Conservation (phyloP, 2,113 vertebrate genomes). For the Syngnathus typhle region DNA sequence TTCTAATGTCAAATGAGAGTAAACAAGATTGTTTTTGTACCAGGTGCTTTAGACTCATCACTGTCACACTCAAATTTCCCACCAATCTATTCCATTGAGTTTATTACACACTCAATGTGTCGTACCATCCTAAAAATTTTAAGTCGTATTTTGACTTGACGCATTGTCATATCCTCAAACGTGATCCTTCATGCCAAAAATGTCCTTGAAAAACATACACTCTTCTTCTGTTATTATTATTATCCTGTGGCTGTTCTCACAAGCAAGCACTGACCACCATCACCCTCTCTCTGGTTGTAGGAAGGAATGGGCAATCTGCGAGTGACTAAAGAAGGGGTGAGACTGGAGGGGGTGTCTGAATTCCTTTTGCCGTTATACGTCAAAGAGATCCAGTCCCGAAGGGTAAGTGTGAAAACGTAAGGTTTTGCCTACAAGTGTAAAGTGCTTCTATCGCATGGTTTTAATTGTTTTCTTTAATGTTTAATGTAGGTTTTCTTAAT, state of each 20-base stretch:
- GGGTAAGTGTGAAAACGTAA: slow-evolving; percentile 73
- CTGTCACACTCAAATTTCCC: too few species aligned
- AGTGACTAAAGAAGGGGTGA: slow-evolving; percentile 88
- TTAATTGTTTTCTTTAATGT: neutral
- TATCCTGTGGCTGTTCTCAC: neutral
- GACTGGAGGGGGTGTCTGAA: slow-evolving; percentile 92
- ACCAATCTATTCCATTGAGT: too few species aligned
- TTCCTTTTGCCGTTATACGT: slow-evolving; percentile 93
- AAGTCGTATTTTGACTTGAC: too few species aligned
- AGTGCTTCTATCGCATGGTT: neutral
- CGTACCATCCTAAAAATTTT: too few species aligned
- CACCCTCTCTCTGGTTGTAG: slow-evolving; percentile 53
- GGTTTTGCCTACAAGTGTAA: neutral
- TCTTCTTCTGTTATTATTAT: neutral
- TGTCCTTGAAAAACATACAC: too few species aligned
- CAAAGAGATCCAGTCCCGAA: slow-evolving; percentile 92
- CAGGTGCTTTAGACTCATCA: neutral
- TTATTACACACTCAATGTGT: too few species aligned
- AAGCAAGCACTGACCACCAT: neutral
- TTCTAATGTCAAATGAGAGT: neutral
- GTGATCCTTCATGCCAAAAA: too few species aligned
- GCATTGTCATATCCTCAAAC: too few species aligned
- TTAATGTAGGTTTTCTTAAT: too few species aligned
- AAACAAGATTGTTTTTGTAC: neutral
- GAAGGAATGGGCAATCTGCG: slow-evolving; percentile 95